Evolutionary conservation across 2,888 invertebrate genomes (phyloP), one percentile per base, ranked within the genome.

Genomic region (Antheraea assamensis): DNA sequence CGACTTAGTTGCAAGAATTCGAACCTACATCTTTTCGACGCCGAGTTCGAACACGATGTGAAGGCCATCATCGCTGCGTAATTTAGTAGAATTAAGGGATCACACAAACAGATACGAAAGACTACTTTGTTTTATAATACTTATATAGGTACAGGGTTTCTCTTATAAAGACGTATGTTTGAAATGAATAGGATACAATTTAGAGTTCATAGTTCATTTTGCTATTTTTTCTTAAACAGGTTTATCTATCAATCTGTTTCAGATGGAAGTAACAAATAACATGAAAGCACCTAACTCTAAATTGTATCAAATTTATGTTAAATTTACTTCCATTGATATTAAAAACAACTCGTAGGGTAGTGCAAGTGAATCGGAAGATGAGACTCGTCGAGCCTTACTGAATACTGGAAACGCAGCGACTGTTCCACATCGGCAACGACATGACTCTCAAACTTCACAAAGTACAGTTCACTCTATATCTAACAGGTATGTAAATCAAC

Each of bases 301-400:
- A 64, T 64, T 27, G 21, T 64, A 64, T 64, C 58, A 58, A 58
- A 58, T 58, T 13, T 24, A 58, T 24, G 24, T 24, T 24, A 58
- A 24, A 24, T 24, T 24, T 13, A 58, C 1, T 13, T 19, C 42
- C 58, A 24, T 47, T 72, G 4, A 30, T 76, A 21, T 64, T n/a
- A 13, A 24, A 24, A 30, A 17, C 27, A 64, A 72, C 19, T 27
- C 75, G 52, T 79, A 95, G 92, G 95, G 95, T 19, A 96, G 96
- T 89, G 96, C 96, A 2, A 96, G 96, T 81, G 97, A 97, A 87
- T 96, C 96, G 0, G 97, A 97, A 79, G 96, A 97, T 85, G 96
- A 96, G 76, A 93, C 87, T 74, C 92, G 94, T 0, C 86, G 94
- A 0, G 88, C 88, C 0, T 78, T 88, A 2, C 78, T 89, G 0